Conservation (phyloP, 2,797 vertebrate species). For the Rhadinocentrus ornatus region DNA sequence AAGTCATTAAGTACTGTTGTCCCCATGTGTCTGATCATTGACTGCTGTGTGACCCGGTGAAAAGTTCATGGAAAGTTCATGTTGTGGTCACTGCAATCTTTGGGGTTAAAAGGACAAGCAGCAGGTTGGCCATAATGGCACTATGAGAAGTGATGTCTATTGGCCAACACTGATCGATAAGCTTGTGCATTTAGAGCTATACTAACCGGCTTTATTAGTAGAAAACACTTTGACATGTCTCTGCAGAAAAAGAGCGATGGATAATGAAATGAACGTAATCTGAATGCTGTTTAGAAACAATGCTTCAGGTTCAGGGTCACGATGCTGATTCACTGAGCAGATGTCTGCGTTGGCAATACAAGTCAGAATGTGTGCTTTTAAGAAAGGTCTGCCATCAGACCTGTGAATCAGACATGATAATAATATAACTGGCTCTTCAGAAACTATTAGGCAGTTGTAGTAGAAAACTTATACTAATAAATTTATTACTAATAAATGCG, state of each 20-base stretch:
- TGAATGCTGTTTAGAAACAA: background rate
- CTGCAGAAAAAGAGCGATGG: background rate
- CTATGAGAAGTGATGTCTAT: constrained; percentile 11
- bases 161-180: constrained; percentile 53
- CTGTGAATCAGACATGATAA: too few relatives aligned
- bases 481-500: too few relatives aligned
- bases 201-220: background rate
- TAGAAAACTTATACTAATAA: too few relatives aligned
- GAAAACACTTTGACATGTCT: constrained; percentile 6
- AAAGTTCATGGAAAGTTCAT: constrained; percentile 65
- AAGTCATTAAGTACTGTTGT: constrained; percentile 87
- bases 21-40: constrained; percentile 48
- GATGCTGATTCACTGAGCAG: background rate
- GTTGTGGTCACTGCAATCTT: constrained; percentile 17
- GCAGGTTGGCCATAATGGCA: constrained; percentile 27
- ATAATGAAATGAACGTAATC: background rate
- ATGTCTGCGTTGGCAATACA: background rate
- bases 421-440: too few relatives aligned
- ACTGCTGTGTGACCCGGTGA: constrained; percentile 56
- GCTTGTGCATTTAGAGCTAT: constrained; percentile 8
- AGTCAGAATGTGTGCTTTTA: too few relatives aligned
- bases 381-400: background rate
- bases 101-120: constrained; percentile 73
- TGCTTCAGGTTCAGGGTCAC: constrained; percentile 3
- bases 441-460: too few relatives aligned